Evolutionary conservation across 1,140 invertebrate species (phyloP).

Genomic region (Drosophila pseudoananassae): DNA sequence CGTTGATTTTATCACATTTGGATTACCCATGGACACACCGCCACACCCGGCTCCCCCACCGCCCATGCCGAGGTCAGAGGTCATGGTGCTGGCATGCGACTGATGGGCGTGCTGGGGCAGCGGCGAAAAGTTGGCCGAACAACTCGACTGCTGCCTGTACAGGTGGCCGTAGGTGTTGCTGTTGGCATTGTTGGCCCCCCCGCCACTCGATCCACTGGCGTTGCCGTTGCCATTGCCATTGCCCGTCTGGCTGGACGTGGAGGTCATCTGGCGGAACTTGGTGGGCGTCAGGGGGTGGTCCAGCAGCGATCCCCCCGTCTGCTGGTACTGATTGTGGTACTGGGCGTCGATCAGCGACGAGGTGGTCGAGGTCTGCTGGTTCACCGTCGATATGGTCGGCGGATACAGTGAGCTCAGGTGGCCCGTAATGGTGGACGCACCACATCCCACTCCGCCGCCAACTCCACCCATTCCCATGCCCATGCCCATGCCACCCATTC

Average conservation of each 20-base stretch:
- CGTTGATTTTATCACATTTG: slow-evolving; percentile 84
- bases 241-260: slow-evolving; percentile 75
- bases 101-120: slow-evolving; percentile 79
- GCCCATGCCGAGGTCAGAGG: slow-evolving; percentile 73
- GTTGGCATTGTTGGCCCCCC: background rate
- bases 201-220: slow-evolving; percentile 24
- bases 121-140: slow-evolving; percentile 80
- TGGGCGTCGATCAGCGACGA: slow-evolving; percentile 80
- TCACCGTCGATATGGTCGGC: slow-evolving; percentile 78
- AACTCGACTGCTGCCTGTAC: slow-evolving; percentile 80
- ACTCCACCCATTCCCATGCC: slow-evolving; percentile 9
- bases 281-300: slow-evolving; percentile 82
- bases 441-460: slow-evolving; percentile 33
- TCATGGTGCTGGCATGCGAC: slow-evolving; percentile 79
- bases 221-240: slow-evolving; percentile 17
- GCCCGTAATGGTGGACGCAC: slow-evolving; percentile 73
- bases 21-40: slow-evolving; percentile 64
- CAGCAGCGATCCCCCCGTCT: slow-evolving; percentile 78
- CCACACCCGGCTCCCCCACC: slow-evolving; percentile 2
- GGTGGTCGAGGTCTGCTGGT: slow-evolving; percentile 83
- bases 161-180: slow-evolving; percentile 30
- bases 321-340: slow-evolving; percentile 83
- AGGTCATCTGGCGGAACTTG: slow-evolving; percentile 78
- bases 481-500: slow-evolving; percentile 27
- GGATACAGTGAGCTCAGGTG: slow-evolving; percentile 79